These are phyloP conservation scores for Mormoops blainvillei DNA, from an alignment of 2,113 vertebrate species.

Conservation along the genomic window DNA sequence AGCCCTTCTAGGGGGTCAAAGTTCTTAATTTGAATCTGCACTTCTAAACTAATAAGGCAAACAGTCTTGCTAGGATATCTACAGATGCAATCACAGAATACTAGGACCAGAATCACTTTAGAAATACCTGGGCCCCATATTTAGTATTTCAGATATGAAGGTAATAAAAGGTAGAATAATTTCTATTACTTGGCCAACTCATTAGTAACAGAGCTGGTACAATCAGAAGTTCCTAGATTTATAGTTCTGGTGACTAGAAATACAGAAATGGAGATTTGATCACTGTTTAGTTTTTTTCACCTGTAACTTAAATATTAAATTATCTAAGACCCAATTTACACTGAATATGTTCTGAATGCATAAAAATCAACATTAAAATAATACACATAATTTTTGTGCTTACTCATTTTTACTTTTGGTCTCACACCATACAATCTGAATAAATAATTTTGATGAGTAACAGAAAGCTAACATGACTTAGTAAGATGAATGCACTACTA, in stretches of 20 bases:
- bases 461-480: not conserved
- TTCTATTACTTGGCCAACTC: not conserved
- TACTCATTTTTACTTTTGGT: not conserved
- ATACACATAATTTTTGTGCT: not conserved
- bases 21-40: not conserved
- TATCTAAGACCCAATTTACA: not conserved
- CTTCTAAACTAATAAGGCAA: not conserved
- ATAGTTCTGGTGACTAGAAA: not conserved
- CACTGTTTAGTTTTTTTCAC: not conserved
- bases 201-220: not conserved
- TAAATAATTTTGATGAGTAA: not conserved
- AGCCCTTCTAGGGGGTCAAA: not conserved
- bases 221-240: not conserved
- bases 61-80: not conserved
- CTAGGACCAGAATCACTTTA: not conserved
- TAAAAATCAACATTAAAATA: not conserved
- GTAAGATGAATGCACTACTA: not conserved
- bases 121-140: not conserved
- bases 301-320: not conserved
- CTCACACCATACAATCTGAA: not conserved
- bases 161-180: not conserved
- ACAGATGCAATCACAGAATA: not conserved
- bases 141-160: not conserved
- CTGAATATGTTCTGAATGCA: not conserved
- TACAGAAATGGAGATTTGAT: not conserved